Evolutionary conservation across 2,888 invertebrate genomes (phyloP).

Genomic region (Cheilosia pagana): DNA sequence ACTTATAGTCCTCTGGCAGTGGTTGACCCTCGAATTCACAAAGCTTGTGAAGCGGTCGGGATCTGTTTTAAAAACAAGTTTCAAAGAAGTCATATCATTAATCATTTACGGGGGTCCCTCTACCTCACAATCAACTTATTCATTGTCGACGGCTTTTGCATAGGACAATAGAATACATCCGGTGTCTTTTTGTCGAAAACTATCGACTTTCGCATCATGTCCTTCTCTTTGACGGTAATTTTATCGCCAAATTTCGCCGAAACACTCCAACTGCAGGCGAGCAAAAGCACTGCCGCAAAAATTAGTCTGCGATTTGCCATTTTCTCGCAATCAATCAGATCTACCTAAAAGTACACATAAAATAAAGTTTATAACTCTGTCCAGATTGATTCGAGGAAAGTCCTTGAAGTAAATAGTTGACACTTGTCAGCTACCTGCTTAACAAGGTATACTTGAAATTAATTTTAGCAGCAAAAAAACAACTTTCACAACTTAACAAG

Average conservation of each 20-base stretch:
- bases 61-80: constrained; percentile 80
- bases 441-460: constrained; percentile 38
- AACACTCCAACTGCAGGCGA: constrained; percentile 74
- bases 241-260: constrained; percentile 79
- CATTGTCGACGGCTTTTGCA: constrained; percentile 90
- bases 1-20: constrained; percentile 89
- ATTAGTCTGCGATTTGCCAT: constrained; percentile 60
- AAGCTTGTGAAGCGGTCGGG: constrained; percentile 88
- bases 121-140: constrained; percentile 89
- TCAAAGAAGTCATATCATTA: neutral
- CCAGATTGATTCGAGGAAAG: constrained; percentile 32
- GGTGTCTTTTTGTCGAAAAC: constrained; percentile 92
- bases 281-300: constrained; percentile 50
- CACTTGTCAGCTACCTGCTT: constrained; percentile 59
- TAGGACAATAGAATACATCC: constrained; percentile 91
- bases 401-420: constrained; percentile 53
- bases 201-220: constrained; percentile 91
- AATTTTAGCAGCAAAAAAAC: constrained; percentile 47
- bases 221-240: constrained; percentile 84
- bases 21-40: constrained; percentile 90
- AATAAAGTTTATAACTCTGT: constrained; percentile 8
- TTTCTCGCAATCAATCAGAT: constrained; percentile 19
- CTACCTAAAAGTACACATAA: constrained; percentile 52
- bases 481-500: constrained; percentile 67
- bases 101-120: constrained; percentile 69